Evolutionary conservation across 1,140 invertebrate species (phyloP).

Genomic region (Nephila pilipes): DNA sequence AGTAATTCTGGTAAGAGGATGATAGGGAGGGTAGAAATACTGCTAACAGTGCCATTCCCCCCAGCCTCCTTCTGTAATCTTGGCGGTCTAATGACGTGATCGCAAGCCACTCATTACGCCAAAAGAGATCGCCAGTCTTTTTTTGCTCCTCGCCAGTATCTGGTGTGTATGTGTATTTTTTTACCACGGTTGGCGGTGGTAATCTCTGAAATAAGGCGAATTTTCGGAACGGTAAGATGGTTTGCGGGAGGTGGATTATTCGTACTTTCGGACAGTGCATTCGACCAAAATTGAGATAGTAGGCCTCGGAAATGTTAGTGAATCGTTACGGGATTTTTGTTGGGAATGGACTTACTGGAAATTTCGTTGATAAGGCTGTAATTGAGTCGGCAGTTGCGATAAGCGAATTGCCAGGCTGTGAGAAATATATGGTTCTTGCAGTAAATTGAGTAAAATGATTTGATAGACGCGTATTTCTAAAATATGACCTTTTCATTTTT

Average conservation of each 20-base stretch:
- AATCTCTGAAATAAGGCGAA: constrained; percentile 43
- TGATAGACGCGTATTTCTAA: too few relatives aligned
- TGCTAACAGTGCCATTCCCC: background rate
- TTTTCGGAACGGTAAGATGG: background rate
- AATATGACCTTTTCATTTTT: too few relatives aligned
- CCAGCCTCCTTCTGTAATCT: constrained; percentile 14
- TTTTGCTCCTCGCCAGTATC: background rate
- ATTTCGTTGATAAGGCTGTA: constrained; percentile 9
- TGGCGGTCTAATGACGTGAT: constrained; percentile 70
- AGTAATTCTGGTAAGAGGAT: constrained; percentile 52
- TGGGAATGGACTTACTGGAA: constrained; percentile 6
- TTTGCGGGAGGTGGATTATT: background rate
- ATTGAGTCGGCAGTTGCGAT: background rate
- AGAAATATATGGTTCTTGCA: background rate
- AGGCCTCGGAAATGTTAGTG: background rate
- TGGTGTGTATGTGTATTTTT: background rate
- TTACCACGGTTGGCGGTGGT: background rate
- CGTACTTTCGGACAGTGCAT: background rate
- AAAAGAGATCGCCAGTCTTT: constrained; percentile 59
- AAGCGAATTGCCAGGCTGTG: background rate
- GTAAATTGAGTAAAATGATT: background rate
- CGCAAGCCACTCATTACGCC: constrained; percentile 55
- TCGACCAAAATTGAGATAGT: constrained; percentile 4
- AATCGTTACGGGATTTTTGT: background rate
- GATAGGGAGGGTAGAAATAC: background rate